phyloP scores from a whole-genome alignment of 2,888 invertebrate genomes.

The Parasteatoda lunata region DNA sequence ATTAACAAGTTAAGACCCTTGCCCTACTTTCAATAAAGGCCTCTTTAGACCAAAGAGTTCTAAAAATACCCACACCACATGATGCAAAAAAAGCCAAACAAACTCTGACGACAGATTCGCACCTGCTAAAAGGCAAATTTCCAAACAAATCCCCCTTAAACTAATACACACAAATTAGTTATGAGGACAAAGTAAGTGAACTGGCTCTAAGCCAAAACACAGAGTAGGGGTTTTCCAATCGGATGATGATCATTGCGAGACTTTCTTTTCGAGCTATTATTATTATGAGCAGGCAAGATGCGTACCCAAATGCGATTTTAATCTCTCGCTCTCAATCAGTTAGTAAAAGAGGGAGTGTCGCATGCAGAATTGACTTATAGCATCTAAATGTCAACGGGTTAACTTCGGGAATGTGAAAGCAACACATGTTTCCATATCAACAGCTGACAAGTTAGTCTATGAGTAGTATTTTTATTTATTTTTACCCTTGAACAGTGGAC shows the following conservation, averaged over 20 bases:
- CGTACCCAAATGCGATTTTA: constrained; percentile 29
- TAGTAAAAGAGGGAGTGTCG: not conserved
- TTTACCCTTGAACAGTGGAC: no score
- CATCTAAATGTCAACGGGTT: constrained; percentile 37
- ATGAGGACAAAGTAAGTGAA: not conserved
- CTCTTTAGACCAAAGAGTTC: not conserved
- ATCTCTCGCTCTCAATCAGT: constrained; percentile 17
- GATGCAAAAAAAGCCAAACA: not conserved
- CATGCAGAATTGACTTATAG: not conserved
- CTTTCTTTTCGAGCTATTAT: not conserved
- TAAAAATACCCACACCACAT: not conserved
- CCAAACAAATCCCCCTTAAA: not conserved
- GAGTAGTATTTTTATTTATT: no score
- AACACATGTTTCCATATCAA: no score
- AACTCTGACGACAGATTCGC: constrained; percentile 24
- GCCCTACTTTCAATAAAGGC: not conserved
- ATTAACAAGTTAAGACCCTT: not conserved
- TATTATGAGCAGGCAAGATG: constrained; percentile 19
- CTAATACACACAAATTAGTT: constrained; percentile 1
- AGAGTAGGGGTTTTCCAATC: constrained; percentile 7
- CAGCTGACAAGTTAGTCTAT: no score
- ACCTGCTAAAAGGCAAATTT: constrained; percentile 30
- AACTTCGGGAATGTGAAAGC: not conserved
- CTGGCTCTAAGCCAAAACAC: not conserved
- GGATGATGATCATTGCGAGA: constrained; percentile 17